A percentile compares a stretch with the other conserved stretches of the same genome.
Conservation (phyloP, 2,888 invertebrate genomes). For the Megastigmus dorsalis region DNA sequence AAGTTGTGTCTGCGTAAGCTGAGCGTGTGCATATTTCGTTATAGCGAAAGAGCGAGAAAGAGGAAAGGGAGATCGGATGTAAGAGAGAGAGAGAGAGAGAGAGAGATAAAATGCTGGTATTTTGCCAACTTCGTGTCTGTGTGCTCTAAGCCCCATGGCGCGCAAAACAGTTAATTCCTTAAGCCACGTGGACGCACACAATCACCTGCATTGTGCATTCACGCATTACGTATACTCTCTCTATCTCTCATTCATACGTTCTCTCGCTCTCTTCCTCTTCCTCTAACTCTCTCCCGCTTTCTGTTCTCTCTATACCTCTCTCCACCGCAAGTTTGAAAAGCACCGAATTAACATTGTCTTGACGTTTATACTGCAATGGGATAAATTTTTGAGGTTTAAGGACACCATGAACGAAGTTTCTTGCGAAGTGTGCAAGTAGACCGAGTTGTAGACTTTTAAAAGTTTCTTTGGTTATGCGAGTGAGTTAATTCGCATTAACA, state of each 20-base stretch:
- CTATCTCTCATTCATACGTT: no score
- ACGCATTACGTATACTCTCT: slow-evolving; percentile 11
- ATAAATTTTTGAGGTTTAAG: slow-evolving; percentile 62
- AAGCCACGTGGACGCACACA: slow-evolving; percentile 42
- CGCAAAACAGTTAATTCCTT: slow-evolving; percentile 59
- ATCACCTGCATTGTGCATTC: slow-evolving; percentile 7
- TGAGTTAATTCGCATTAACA: no score
- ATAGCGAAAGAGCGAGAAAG: no score
- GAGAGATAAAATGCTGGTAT: slow-evolving; percentile 24
- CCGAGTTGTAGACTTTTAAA: slow-evolving; percentile 16
- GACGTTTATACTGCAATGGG: slow-evolving; percentile 60
- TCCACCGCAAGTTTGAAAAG: slow-evolving; percentile 16
- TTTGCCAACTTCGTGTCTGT: slow-evolving; percentile 36
- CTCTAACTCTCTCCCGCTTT: neutral
- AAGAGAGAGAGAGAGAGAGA: no score
- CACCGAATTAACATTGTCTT: slow-evolving; percentile 59
- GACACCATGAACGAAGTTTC: slow-evolving; percentile 60
- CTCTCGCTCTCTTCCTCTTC: neutral
- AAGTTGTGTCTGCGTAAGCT: no score
- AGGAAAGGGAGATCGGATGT: no score
- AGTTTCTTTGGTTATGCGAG: no score
- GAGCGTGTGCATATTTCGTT: no score
- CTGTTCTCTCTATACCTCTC: neutral
- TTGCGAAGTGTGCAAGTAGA: slow-evolving; percentile 51
- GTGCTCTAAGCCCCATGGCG: slow-evolving; percentile 47